Percentiles rank a stretch among this genome's conserved stretches.
Conservation (phyloP, 37 sponge, comb jelly and placozoan species). For the Dysidea cf. avara region DNA sequence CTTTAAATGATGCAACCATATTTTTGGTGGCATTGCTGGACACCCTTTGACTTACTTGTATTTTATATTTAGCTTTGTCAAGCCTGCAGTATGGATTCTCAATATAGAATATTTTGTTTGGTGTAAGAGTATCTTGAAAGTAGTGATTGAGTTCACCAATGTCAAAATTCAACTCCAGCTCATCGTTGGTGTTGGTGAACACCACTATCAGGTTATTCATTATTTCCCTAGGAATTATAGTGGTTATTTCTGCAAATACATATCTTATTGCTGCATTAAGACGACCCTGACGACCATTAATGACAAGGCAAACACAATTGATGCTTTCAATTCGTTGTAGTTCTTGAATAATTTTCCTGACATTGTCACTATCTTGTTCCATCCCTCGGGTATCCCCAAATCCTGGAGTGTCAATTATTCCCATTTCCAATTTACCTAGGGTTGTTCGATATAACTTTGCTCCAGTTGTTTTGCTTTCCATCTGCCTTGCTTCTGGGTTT, state of each 20-base stretch:
- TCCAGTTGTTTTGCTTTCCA: conserved; percentile 43
- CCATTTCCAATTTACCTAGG: conserved; percentile 12
- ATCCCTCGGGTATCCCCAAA: too few species aligned
- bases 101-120: conserved; percentile 9
- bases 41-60: neutral
- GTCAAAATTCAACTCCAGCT: conserved; percentile 10
- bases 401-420: conserved; percentile 45
- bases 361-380: conserved; percentile 30
- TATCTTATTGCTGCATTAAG: conserved; percentile 16
- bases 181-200: conserved; percentile 22
- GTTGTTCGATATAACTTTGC: conserved; percentile 8
- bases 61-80: conserved; percentile 23
- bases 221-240: conserved; percentile 27
- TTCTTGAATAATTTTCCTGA: conserved; percentile 15
- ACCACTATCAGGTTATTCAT: conserved; percentile 41
- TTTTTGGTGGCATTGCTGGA: conserved; percentile 1
- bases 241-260: conserved; percentile 30
- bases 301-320: conserved; percentile 42
- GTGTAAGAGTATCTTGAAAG: conserved; percentile 1
- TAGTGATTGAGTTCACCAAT: conserved; percentile 11
- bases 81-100: conserved; percentile 58
- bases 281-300: conserved; percentile 33
- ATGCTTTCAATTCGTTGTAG: conserved; percentile 15
- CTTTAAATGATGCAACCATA: neutral
- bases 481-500: neutral